Base-by-base conservation (phyloP, 2,797 vertebrate species). In the Microcaecilia unicolor region DNA sequence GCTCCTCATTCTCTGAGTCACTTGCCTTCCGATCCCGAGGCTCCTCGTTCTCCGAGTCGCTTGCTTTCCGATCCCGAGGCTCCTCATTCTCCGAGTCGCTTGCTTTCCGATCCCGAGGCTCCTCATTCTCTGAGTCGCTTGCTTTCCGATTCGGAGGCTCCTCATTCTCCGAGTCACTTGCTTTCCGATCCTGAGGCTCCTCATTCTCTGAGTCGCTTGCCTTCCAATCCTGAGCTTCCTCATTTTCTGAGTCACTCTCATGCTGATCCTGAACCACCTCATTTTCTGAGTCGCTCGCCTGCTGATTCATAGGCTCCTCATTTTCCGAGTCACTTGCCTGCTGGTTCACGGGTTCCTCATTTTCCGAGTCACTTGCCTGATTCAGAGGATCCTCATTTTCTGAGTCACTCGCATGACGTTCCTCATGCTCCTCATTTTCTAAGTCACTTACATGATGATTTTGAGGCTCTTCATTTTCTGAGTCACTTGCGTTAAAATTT, bases 201-300 rank as follows among this genome's bases (percentile, higher is more conserved):
- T 39, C 58, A 4, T 38, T 64, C 6, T 87, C 86, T 0, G 81
- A 88, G 55, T 84, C 81, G 10, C 77, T 87, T 8, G 58, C 54
- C 2, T 51, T 55, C 4, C 47, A 41, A 3, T 75, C 64, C 11
- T 44, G 51, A 30, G 62, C 70, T 3, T 86, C 81, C 40, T 76
- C 79, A 1, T 50, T 74, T 18, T 90, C 89, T 1, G 86, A 90
- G 64, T 90, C 88, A 31, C 87, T 89, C 4, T 35, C 75, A 45
- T 51, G 54, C 10, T 48, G 53, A 41, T 85, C 88, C 44, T 61
- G 31, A 33, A 39, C 50, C 22, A 65, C 77, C 14, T 91, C 88
- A 1, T 72, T 80, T 27, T 71, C 58, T 1, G 80, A 84, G 37
- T n/a, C n/a, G n/a, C n/a, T n/a, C n/a, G 58, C 54, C 2, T 51